Percentiles rank a stretch among this genome's conserved stretches.
Evolutionary conservation across 1,140 invertebrate genomes (phyloP).

Genomic region (Macrobrachium rosenbergii): DNA sequence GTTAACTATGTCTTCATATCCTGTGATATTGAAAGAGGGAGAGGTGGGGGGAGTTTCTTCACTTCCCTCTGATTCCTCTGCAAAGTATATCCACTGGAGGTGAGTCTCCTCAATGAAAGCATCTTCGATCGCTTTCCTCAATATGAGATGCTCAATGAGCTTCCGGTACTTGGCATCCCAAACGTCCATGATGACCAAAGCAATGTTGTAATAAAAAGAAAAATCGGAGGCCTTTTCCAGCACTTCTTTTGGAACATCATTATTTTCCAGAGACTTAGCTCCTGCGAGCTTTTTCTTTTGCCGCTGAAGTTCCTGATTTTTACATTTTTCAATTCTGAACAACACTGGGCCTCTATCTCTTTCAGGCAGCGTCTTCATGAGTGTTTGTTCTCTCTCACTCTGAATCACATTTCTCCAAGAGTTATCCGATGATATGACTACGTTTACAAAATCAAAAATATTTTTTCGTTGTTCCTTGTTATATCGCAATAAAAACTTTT

Average conservation of each 20-base stretch:
- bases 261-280: background rate
- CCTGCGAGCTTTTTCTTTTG: background rate
- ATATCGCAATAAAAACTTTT: slow-evolving; percentile 45
- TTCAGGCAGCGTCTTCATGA: slow-evolving; percentile 32
- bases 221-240: slow-evolving; percentile 8
- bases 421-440: slow-evolving; percentile 30
- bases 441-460: slow-evolving; percentile 24
- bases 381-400: slow-evolving; percentile 25
- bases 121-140: slow-evolving; percentile 32
- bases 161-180: slow-evolving; percentile 38
- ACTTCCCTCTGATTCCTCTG: background rate
- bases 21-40: background rate
- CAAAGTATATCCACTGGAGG: slow-evolving; percentile 33
- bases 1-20: slow-evolving; percentile 28
- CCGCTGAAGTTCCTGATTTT: slow-evolving; percentile 25
- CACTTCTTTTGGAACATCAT: slow-evolving; percentile 8
- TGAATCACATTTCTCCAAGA: slow-evolving; percentile 27
- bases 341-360: background rate
- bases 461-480: slow-evolving; percentile 29
- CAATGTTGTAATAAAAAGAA: slow-evolving; percentile 28
- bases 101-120: slow-evolving; percentile 2
- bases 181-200: slow-evolving; percentile 24
- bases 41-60: background rate
- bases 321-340: slow-evolving; percentile 28
- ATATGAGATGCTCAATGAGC: background rate